Percentiles rank a stretch among this genome's conserved stretches.
These are phyloP conservation scores for Clarias magur DNA, from an alignment of 2,113 vertebrate species.

Conservation along the genomic window DNA sequence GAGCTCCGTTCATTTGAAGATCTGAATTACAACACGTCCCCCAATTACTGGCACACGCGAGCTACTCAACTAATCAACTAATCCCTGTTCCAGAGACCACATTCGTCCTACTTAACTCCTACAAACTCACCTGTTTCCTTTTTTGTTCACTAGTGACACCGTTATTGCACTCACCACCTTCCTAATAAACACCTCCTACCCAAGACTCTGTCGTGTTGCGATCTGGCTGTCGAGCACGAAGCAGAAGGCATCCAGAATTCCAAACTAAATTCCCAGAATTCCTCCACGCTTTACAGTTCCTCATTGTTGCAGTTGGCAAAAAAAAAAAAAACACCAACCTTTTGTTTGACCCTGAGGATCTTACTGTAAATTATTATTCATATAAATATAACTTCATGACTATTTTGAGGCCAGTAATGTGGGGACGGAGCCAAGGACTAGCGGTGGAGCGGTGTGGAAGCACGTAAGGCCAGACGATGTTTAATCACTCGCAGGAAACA, in stretches of 20 bases:
- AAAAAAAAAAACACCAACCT: background rate
- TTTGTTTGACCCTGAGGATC: background rate
- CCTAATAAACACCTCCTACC: background rate
- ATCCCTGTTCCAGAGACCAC: background rate
- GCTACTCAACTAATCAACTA: too few species aligned
- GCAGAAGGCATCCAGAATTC: background rate
- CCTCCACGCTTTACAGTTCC: background rate
- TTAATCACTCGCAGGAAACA: slow-evolving; percentile 26
- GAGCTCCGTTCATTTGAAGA: background rate
- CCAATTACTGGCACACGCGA: too few species aligned
- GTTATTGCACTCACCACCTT: background rate
- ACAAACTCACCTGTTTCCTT: background rate
- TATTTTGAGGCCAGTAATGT: background rate
- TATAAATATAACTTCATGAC: background rate
- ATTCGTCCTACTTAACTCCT: background rate
- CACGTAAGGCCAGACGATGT: background rate
- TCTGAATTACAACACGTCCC: background rate
- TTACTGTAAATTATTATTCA: background rate
- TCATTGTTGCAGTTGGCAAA: background rate
- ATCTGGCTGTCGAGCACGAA: background rate
- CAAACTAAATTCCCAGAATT: background rate
- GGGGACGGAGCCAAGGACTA: background rate
- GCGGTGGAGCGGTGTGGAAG: background rate
- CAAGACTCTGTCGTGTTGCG: background rate
- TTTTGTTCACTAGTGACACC: background rate